A percentile compares a stretch with the other conserved stretches of the same genome.
Evolutionary conservation across 2,797 vertebrate species (phyloP).

Genomic region (Galagoides demidoff): DNA sequence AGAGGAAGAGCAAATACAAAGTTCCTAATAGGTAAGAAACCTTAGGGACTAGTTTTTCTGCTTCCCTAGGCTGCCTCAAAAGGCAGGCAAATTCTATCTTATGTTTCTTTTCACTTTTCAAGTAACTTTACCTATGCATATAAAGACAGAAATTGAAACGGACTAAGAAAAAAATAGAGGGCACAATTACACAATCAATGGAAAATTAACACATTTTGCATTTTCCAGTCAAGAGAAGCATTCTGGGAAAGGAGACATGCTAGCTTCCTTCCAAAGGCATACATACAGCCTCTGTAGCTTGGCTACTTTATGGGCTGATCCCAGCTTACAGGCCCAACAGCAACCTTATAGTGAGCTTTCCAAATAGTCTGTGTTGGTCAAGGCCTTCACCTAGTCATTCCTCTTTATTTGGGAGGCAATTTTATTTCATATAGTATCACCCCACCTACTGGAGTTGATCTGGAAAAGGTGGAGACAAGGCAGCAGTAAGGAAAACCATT

Average conservation of each 20-base stretch:
- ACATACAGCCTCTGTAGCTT: background rate
- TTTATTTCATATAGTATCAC: conserved; percentile 8
- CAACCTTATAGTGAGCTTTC: background rate
- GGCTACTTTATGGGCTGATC: background rate
- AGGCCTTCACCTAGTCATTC: background rate
- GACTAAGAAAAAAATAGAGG: background rate
- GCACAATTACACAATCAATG: background rate
- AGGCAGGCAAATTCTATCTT: background rate
- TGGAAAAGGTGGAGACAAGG: conserved; percentile 3
- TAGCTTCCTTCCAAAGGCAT: background rate
- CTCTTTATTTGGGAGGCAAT: background rate
- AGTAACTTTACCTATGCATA: background rate
- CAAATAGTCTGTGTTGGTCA: background rate
- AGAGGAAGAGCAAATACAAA: background rate
- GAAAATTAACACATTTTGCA: conserved; percentile 4
- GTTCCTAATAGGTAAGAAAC: background rate
- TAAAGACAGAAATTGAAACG: conserved; percentile 54
- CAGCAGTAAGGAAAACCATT: background rate
- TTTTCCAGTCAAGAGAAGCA: background rate
- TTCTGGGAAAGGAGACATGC: conserved; percentile 13
- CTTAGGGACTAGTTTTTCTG: background rate
- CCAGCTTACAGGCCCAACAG: conserved; percentile 5
- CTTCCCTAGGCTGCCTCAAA: background rate
- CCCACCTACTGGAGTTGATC: background rate
- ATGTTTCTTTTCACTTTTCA: conserved; percentile 33